phyloP scores from a whole-genome alignment of 2,888 invertebrate species.

The Cheilosia impressa region DNA sequence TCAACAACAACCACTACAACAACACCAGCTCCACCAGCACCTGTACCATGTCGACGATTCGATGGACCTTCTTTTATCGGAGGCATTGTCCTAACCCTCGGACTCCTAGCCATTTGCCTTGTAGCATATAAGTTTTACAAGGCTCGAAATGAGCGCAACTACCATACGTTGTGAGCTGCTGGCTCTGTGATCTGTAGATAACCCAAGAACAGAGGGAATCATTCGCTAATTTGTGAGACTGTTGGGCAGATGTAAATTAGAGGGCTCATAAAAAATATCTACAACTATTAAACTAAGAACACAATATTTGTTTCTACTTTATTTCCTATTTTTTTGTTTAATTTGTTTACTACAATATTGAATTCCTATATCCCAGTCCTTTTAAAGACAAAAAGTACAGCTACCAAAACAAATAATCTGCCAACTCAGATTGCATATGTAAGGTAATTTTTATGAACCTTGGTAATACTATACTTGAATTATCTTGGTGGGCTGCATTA shows the following conservation, averaged over 20 bases:
- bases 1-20: slow-evolving; percentile 77
- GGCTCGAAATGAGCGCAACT: slow-evolving; percentile 92
- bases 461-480: background rate
- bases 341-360: slow-evolving; percentile 13
- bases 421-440: background rate
- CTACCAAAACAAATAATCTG: background rate
- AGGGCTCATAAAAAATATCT: slow-evolving; percentile 62
- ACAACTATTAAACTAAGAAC: slow-evolving; percentile 44
- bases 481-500: background rate
- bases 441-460: background rate
- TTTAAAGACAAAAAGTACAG: no score
- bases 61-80: slow-evolving; percentile 92
- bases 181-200: slow-evolving; percentile 45
- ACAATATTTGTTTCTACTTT: slow-evolving; percentile 27
- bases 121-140: slow-evolving; percentile 95
- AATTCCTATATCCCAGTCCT: background rate
- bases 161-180: slow-evolving; percentile 91
- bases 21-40: slow-evolving; percentile 78
- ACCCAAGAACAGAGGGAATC: slow-evolving; percentile 40
- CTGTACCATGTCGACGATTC: slow-evolving; percentile 85
- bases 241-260: slow-evolving; percentile 61
- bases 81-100: slow-evolving; percentile 92
- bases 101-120: slow-evolving; percentile 91
- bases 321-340: slow-evolving; percentile 9
- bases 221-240: slow-evolving; percentile 61